Evolutionary conservation across 2,797 vertebrate species (phyloP).

Genomic region (Trichosurus vulpecula): DNA sequence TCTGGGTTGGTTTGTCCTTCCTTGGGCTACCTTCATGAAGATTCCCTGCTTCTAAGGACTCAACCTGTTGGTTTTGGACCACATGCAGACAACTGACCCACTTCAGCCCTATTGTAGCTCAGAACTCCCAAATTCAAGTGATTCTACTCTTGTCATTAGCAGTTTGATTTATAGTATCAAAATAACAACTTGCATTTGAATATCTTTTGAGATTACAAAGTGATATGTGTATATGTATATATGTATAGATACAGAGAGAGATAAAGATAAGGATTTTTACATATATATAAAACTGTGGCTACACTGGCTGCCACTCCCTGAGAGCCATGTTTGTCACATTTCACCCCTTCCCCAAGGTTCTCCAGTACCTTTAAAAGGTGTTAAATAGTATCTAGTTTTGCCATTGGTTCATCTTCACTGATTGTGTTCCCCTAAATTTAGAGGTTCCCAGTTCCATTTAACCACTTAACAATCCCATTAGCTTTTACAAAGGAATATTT

Average conservation of each 20-base stretch:
- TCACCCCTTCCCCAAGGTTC: neutral
- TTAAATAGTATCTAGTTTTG: neutral
- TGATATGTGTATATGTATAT: neutral
- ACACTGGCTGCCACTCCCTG: neutral
- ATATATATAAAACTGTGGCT: neutral
- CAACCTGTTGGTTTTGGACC: neutral
- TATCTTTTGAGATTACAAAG: neutral
- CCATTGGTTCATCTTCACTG: neutral
- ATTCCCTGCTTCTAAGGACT: neutral
- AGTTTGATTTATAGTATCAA: neutral
- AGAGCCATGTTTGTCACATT: neutral
- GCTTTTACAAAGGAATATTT: neutral
- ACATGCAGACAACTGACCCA: neutral
- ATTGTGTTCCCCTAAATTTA: neutral
- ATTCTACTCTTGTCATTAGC: neutral
- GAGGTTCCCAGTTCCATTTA: neutral
- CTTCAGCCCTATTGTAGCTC: neutral
- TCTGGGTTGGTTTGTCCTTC: neutral
- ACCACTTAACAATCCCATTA: neutral
- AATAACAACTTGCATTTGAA: neutral
- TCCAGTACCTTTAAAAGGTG: neutral
- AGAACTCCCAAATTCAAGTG: neutral
- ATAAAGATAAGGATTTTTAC: neutral
- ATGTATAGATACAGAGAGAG: neutral
- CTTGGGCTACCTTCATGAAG: neutral